These are phyloP conservation scores for Morphnarchus princeps DNA, from an alignment of 2,113 vertebrate species.

Conservation along the genomic window DNA sequence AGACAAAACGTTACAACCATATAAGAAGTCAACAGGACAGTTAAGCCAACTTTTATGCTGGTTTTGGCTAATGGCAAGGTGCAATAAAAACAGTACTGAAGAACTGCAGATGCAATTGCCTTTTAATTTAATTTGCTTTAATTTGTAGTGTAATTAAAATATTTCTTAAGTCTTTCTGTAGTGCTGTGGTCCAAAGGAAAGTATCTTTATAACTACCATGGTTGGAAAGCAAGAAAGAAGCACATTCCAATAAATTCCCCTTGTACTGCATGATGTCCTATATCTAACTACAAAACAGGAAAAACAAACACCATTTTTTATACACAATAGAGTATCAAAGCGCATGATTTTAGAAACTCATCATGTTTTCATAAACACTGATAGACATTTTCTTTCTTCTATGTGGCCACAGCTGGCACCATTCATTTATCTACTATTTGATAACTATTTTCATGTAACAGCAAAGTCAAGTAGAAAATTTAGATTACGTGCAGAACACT, in stretches of 20 bases:
- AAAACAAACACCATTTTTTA: neutral
- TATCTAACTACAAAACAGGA: neutral
- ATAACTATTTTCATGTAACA: neutral
- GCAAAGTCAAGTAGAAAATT: neutral
- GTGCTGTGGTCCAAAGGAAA: neutral
- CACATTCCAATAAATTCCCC: neutral
- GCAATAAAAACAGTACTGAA: neutral
- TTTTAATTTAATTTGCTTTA: neutral
- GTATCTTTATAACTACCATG: neutral
- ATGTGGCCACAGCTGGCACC: neutral
- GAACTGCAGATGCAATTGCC: neutral
- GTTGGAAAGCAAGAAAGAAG: neutral
- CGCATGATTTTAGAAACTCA: neutral
- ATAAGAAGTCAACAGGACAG: neutral
- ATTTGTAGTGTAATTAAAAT: neutral
- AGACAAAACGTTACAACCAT: neutral
- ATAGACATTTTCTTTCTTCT: neutral
- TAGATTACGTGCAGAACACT: neutral
- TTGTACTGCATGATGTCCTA: neutral
- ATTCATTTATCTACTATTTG: neutral
- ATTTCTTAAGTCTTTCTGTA: neutral
- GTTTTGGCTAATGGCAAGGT: neutral
- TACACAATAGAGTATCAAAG: neutral
- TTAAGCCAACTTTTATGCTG: neutral
- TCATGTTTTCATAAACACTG: neutral